Percentiles rank a stretch among this genome's conserved stretches.
Conservation (phyloP, 2,797 vertebrate genomes). For the Sylvilagus floridanus region DNA sequence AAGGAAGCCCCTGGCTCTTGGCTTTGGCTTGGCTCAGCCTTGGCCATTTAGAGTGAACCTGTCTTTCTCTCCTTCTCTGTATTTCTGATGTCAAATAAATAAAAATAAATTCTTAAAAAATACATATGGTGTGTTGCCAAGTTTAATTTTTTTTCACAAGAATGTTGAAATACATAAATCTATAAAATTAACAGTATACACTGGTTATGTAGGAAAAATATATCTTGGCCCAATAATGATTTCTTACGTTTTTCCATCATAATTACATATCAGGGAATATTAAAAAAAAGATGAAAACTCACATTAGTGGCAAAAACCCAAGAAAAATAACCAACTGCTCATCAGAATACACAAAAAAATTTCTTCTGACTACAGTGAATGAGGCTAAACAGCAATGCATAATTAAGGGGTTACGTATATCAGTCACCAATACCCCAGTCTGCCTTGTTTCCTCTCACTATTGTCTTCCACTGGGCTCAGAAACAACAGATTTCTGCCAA, state of each 20-base stretch:
- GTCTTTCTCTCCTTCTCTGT: too few relatives aligned
- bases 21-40: too few relatives aligned
- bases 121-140: neutral
- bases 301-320: neutral
- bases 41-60: too few relatives aligned
- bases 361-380: neutral
- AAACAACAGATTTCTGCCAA: neutral
- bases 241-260: neutral
- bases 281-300: neutral
- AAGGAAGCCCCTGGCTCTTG: too few relatives aligned
- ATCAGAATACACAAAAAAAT: neutral
- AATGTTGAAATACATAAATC: neutral
- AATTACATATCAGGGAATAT: neutral
- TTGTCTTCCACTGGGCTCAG: neutral
- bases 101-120: neutral
- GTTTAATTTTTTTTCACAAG: neutral
- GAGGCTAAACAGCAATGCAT: neutral
- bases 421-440: rapidly evolving
- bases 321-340: neutral
- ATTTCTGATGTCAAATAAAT: too few relatives aligned
- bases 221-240: neutral
- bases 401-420: too few relatives aligned
- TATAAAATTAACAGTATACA: conserved; percentile 8
- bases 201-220: neutral
- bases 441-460: neutral